Evolutionary conservation across 92 coral and sea anemone species (phyloP).

Genomic region (Epizoanthus scotinus): DNA sequence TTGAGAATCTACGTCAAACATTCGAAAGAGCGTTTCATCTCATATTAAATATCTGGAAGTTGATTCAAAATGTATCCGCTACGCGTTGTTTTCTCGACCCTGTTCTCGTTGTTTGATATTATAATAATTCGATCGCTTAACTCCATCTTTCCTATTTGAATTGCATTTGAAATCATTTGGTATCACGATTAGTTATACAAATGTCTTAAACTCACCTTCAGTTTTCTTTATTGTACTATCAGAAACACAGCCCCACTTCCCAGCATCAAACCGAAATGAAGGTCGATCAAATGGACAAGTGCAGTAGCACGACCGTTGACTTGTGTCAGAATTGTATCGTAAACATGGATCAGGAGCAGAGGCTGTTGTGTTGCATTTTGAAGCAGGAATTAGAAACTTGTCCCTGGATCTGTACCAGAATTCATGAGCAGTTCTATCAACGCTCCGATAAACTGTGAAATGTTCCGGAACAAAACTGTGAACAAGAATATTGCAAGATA

Average conservation of each 20-base stretch:
- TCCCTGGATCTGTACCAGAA: slow-evolving; percentile 23
- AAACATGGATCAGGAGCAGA: background rate
- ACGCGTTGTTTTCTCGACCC: too few species aligned
- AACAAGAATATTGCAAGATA: background rate
- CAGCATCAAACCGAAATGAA: slow-evolving; percentile 27
- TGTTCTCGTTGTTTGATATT: too few species aligned
- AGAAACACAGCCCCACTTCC: slow-evolving; percentile 10
- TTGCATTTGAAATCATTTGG: too few species aligned
- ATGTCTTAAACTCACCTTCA: background rate
- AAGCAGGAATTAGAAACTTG: slow-evolving; percentile 24
- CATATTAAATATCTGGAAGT: too few species aligned
- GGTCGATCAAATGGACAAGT: background rate
- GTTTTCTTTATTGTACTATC: slow-evolving; percentile 6
- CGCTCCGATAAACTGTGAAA: background rate
- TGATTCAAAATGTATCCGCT: too few species aligned
- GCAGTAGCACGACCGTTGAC: background rate
- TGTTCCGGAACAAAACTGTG: background rate
- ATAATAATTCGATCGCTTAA: too few species aligned
- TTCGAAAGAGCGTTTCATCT: too few species aligned
- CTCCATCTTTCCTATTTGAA: too few species aligned
- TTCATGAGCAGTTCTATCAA: background rate
- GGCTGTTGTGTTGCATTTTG: slow-evolving; percentile 9
- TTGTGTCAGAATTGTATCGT: background rate
- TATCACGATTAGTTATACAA: too few species aligned
- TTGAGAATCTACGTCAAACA: too few species aligned